A percentile compares a stretch with the other conserved stretches of the same genome.
phyloP scores from a whole-genome alignment of 2,797 vertebrate genomes.

The Pseudomugil gertrudae region DNA sequence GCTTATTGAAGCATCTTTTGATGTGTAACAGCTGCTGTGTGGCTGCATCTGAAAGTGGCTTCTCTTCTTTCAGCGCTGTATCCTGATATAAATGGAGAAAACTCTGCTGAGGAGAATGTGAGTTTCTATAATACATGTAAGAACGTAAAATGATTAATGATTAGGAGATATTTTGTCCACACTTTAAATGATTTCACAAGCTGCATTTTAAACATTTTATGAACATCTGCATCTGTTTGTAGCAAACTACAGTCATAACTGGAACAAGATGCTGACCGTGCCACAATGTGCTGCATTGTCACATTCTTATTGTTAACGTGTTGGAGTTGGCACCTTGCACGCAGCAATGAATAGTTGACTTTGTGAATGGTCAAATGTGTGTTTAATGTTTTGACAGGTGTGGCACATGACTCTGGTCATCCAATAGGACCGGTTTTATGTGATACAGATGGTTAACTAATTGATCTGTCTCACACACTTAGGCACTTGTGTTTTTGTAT shows the following conservation, averaged over 20 bases:
- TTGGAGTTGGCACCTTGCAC: constrained; percentile 64
- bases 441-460: constrained; percentile 70
- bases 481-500: constrained; percentile 52
- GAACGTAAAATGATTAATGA: background rate
- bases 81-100: constrained; percentile 49
- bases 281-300: constrained; percentile 58
- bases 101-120: constrained; percentile 61
- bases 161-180: background rate
- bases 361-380: constrained; percentile 55
- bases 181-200: background rate
- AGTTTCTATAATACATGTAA: constrained; percentile 44
- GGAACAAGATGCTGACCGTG: constrained; percentile 12
- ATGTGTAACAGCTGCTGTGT: constrained; percentile 38
- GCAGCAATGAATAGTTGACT: constrained; percentile 58
- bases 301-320: constrained; percentile 70
- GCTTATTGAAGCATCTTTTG: constrained; percentile 45
- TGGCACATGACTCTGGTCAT: constrained; percentile 54
- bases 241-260: constrained; percentile 4
- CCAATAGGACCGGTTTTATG: constrained; percentile 63
- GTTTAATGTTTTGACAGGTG: constrained; percentile 56
- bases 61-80: constrained; percentile 55
- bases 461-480: constrained; percentile 53
- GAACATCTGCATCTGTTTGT: constrained; percentile 46
- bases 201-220: background rate
- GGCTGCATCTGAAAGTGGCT: constrained; percentile 21